Base-by-base conservation (phyloP, 2,888 invertebrate species). In the Agapetus fuscipes region DNA sequence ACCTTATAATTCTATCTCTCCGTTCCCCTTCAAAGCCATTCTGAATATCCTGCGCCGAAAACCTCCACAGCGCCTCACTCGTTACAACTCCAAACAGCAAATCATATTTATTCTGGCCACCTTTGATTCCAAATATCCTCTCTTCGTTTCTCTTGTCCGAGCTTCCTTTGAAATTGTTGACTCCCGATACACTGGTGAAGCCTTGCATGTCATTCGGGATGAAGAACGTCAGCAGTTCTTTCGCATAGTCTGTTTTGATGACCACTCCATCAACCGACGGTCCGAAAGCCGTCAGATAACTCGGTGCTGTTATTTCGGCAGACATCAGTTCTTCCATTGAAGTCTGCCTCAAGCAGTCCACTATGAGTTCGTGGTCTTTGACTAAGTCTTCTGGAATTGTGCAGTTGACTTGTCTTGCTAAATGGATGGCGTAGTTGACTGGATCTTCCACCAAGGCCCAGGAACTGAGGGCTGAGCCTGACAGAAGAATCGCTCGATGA, bases 251-350 rank as follows among this genome's bases (percentile, higher is more conserved):
- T 20, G 86, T 80, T 64, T 86, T 83, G 50, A 95, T 90, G 42
- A 95, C 91, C 38, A 94, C 91, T 35, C 90, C 93, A 57, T 94
- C 94, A 29, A 93, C 88, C 53, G 90, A 89, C 1, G 94, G 94
- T 1, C 94, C 95, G 54, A 94, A 95, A 1, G 88, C 82, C 47
- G 83, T 86, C 33, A 89, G 64, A 57, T 86, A 88, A 37, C 83
- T 83, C 1, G 88, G 88, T 3, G 86, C 80, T 46, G 72, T 76
- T 34, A 85, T 81, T 54, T 84, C 86, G 1, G 83, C 82, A 4
- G 72, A 72, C 66, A 86, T 78, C 3, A 89, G 67, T 49, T 83
- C 82, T 30, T 80, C 78, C 6, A 89, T 62, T 2, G 80, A 73
- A 1, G 82, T 78, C 54, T 86, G 83, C 46, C 88, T 69, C 12